phyloP scores from a whole-genome alignment of 1,140 invertebrate species.

The Calephelis nemesis region DNA sequence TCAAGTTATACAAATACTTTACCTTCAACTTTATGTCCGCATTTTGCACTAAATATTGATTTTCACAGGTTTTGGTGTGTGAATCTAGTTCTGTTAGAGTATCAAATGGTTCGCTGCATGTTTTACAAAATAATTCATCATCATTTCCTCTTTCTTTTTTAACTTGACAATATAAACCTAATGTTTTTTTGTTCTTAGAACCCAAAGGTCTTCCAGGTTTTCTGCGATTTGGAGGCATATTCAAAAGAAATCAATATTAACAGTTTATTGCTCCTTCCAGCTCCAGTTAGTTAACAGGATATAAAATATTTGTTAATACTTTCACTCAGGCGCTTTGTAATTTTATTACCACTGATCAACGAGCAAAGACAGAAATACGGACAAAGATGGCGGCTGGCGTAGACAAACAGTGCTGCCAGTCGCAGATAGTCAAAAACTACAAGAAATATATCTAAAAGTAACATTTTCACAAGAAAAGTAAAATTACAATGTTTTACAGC shows the following conservation, averaged over 20 bases:
- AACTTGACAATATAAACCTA: constrained; percentile 18
- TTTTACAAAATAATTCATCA: constrained; percentile 18
- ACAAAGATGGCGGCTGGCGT: constrained; percentile 13
- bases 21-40: constrained; percentile 14
- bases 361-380: no score
- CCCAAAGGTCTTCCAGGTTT: constrained; percentile 45
- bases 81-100: constrained; percentile 19
- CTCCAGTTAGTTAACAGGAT: constrained; percentile 25
- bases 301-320: constrained; percentile 65
- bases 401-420: no score
- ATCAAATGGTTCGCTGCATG: constrained; percentile 20
- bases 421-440: no score
- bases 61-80: constrained; percentile 4
- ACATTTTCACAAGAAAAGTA: no score
- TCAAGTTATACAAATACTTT: neutral
- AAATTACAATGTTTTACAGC: no score
- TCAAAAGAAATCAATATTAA: neutral
- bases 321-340: constrained; percentile 64
- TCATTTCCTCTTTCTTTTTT: constrained; percentile 26
- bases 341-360: constrained; percentile 18
- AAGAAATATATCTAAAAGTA: no score
- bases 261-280: constrained; percentile 33
- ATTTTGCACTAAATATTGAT: constrained; percentile 7
- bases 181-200: constrained; percentile 41
- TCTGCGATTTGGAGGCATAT: constrained; percentile 53